A percentile compares a stretch with the other conserved stretches of the same genome.
phyloP scores from a whole-genome alignment of 2,113 vertebrate genomes.

The Mastomys natalensis region DNA sequence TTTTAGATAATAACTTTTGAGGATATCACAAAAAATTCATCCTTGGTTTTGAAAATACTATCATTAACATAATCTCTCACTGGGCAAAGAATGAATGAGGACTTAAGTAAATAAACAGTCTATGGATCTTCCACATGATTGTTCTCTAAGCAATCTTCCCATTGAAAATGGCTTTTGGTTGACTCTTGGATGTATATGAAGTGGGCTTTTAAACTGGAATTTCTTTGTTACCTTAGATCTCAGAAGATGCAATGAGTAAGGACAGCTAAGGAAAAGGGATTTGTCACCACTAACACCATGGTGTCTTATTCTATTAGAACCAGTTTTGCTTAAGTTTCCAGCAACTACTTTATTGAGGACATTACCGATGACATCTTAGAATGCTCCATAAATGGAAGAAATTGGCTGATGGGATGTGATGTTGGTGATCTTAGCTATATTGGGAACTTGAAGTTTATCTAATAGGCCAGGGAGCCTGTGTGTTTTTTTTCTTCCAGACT shows the following conservation, averaged over 20 bases:
- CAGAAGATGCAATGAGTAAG: background rate
- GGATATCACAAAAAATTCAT: background rate
- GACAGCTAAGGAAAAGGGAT: background rate
- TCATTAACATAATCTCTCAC: constrained; percentile 17
- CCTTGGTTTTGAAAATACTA: constrained; percentile 17
- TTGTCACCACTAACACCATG: background rate
- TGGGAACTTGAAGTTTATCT: background rate
- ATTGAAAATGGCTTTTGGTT: background rate
- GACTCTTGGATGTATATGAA: background rate
- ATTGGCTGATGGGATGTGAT: background rate
- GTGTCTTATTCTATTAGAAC: background rate
- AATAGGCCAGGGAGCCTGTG: background rate
- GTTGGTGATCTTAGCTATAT: background rate
- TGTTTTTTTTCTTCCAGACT: background rate
- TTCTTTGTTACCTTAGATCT: background rate
- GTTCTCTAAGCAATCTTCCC: background rate
- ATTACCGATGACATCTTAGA: constrained; percentile 26
- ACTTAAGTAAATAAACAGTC: background rate
- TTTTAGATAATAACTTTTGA: constrained; percentile 35
- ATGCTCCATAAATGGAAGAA: background rate
- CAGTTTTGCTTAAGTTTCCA: background rate
- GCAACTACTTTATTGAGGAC: background rate
- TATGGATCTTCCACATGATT: background rate
- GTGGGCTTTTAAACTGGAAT: background rate
- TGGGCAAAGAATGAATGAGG: background rate